Conservation (phyloP, 2,888 invertebrate species). For the Schizaphis graminum region DNA sequence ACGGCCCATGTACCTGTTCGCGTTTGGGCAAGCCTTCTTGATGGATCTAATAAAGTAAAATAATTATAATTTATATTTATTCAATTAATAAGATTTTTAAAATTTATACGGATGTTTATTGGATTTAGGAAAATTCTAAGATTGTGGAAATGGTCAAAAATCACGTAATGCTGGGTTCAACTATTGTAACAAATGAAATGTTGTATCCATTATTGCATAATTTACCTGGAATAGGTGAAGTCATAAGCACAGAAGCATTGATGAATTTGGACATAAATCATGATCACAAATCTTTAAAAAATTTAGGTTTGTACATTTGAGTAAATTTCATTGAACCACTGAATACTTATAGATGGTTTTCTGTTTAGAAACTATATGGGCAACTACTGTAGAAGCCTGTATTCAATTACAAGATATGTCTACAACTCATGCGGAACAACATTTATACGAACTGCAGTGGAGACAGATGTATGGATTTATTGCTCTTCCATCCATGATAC, state of each 20-base stretch:
- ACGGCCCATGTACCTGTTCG: slow-evolving; percentile 72
- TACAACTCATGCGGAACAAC: slow-evolving; percentile 70
- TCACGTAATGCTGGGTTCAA: slow-evolving; percentile 71
- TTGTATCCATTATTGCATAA: slow-evolving; percentile 68
- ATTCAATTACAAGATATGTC: slow-evolving; percentile 73
- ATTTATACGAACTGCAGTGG: slow-evolving; percentile 72
- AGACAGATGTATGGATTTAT: slow-evolving; percentile 72
- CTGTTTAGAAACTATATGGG: slow-evolving; percentile 76
- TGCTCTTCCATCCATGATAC: slow-evolving; percentile 69
- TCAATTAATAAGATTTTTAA: neutral
- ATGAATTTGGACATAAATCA: slow-evolving; percentile 72
- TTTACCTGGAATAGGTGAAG: slow-evolving; percentile 69
- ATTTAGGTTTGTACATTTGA: slow-evolving; percentile 71
- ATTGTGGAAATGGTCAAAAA: slow-evolving; percentile 71
- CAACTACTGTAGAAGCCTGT: slow-evolving; percentile 76
- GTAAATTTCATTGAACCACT: neutral
- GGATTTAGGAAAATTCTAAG: slow-evolving; percentile 62
- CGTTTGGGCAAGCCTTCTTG: slow-evolving; percentile 72
- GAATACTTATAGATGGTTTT: slow-evolving; percentile 70
- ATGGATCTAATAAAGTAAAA: slow-evolving; percentile 71
- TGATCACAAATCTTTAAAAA: slow-evolving; percentile 71
- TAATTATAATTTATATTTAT: neutral
- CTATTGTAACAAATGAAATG: slow-evolving; percentile 71
- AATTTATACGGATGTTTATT: neutral
- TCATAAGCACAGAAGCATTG: slow-evolving; percentile 72